Evolutionary conservation across 2,888 invertebrate genomes (phyloP), one percentile per base, ranked within the genome.

Genomic region (Eupsilia transversa): DNA sequence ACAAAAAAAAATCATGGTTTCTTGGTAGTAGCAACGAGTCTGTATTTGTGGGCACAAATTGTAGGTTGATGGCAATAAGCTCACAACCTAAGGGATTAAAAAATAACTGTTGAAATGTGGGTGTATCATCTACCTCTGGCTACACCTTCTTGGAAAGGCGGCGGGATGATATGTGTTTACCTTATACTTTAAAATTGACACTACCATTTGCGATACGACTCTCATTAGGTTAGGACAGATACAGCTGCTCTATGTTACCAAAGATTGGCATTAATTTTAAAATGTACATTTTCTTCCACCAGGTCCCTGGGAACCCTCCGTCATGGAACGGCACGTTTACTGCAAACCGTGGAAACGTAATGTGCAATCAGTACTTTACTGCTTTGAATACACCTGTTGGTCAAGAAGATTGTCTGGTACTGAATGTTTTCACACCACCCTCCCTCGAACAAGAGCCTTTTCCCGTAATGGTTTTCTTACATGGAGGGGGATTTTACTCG

Each of bases 341-440:
- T 20, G 91, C 91, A 27, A 80, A 83, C 59, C 74, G 75, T 23
- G 83, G 84, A 30, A 75, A 80, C 30, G 74, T 86, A 35, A 67
- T 57, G 63, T 91, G 91, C 66, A 87, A 83, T 61, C 90, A 91
- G 78, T 89, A 79, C 66, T 66, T 82, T 2, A 41, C 72, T 9
- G 7, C 52, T 12, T 70, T 83, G 14, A 72, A 81, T 17, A 71
- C 60, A 61, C 77, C 84, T 23, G 67, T 86, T 7, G 91, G 91
- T 23, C 79, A 85, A 49, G 92, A 93, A 83, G 91, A 94, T 72
- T 94, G 93, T 63, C 86, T 93, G 0, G 89, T 88, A 14, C 85
- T 92, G 1, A 93, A 92, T 77, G 86, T 94, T 9, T 94, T 90
- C 80, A 89, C 91, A 6, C 92, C 93, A 30, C 93, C 79, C 87